Conservation (phyloP, 2,888 invertebrate genomes). For the Brachynemurus nebulosus region DNA sequence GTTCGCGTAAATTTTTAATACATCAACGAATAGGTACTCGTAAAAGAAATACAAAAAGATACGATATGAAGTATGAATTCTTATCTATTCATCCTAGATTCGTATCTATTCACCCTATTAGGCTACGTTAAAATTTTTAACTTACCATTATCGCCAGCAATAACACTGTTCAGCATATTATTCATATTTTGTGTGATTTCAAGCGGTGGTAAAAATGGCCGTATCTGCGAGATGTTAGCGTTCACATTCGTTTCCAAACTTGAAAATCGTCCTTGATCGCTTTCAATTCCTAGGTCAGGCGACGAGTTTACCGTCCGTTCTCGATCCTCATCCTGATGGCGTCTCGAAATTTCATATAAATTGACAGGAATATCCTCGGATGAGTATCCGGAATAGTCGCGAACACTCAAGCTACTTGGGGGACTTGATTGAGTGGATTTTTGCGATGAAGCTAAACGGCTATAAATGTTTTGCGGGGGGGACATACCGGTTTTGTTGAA, state of each 20-base stretch:
- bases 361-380: slow-evolving; percentile 30
- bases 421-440: neutral
- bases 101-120: no score
- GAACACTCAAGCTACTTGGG: slow-evolving; percentile 22
- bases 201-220: slow-evolving; percentile 32
- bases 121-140: no score
- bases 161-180: slow-evolving; percentile 27
- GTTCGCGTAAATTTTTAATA: no score
- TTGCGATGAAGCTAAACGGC: neutral
- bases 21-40: no score
- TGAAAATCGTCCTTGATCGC: slow-evolving; percentile 53
- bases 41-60: no score
- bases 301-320: slow-evolving; percentile 43
- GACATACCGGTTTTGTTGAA: slow-evolving; percentile 18
- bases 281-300: slow-evolving; percentile 83
- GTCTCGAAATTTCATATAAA: slow-evolving; percentile 16
- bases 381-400: slow-evolving; percentile 33
- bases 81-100: no score
- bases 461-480: slow-evolving; percentile 16
- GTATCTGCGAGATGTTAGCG: slow-evolving; percentile 23
- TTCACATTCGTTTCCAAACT: slow-evolving; percentile 45
- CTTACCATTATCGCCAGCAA: slow-evolving; percentile 17
- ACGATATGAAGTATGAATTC: no score
- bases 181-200: slow-evolving; percentile 32
- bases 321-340: slow-evolving; percentile 18